phyloP scores from a whole-genome alignment of 2,113 vertebrate genomes.

The Phrynosoma blainvillii region DNA sequence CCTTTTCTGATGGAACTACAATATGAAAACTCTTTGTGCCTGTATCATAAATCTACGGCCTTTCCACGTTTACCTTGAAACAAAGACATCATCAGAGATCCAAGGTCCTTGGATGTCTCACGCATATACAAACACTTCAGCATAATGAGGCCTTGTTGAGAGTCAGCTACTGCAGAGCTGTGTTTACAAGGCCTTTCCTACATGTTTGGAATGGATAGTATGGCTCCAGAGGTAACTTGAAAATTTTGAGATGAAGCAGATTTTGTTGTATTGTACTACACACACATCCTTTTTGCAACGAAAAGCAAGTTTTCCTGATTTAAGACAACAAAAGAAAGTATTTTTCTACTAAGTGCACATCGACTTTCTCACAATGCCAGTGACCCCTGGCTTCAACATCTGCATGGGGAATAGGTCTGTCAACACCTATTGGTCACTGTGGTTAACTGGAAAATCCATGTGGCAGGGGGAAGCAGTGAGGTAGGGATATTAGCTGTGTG shows the following conservation, averaged over 20 bases:
- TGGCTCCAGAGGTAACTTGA: conserved; percentile 27
- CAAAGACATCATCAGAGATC: accelerated
- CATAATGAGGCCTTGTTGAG: conserved; percentile 37
- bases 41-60: conserved; percentile 38
- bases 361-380: too few species aligned
- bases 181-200: conserved; percentile 21
- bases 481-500: not conserved
- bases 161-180: not conserved
- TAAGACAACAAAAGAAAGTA: too few species aligned
- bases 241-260: not conserved
- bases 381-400: too few species aligned
- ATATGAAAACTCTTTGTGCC: not conserved
- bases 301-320: too few species aligned
- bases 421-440: too few species aligned
- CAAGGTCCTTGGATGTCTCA: conserved; percentile 34
- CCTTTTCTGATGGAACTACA: accelerated
- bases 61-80: accelerated
- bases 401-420: too few species aligned
- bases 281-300: not conserved
- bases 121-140: not conserved
- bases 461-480: not conserved
- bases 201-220: not conserved
- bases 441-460: not conserved
- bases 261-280: not conserved
- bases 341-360: too few species aligned